Conservation (phyloP, 2,113 vertebrate genomes). For the Trichomycterus rosablanca region DNA sequence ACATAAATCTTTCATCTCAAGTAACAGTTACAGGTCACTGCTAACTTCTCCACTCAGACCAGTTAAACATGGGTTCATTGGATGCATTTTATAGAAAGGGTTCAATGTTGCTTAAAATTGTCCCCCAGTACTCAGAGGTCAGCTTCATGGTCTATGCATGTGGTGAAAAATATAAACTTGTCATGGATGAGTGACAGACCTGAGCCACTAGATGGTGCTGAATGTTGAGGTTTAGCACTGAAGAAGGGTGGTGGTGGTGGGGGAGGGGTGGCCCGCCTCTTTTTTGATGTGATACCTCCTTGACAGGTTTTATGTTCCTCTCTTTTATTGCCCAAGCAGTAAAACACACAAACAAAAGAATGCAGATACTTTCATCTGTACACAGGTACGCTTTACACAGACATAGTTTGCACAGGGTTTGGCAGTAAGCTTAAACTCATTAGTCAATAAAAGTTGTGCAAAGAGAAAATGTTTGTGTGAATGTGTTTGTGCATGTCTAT, state of each 20-base stretch:
- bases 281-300: slow-evolving; percentile 31
- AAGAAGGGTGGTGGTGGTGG: slow-evolving; percentile 29
- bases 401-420: slow-evolving; percentile 17
- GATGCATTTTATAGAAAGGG: slow-evolving; percentile 4
- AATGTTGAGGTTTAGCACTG: slow-evolving; percentile 61
- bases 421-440: slow-evolving; percentile 32
- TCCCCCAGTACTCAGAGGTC: background rate
- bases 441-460: slow-evolving; percentile 24
- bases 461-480: slow-evolving; percentile 51
- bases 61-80: slow-evolving; percentile 14
- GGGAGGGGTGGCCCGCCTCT: slow-evolving; percentile 25
- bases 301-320: slow-evolving; percentile 24
- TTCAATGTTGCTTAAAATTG: too few relatives aligned
- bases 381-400: slow-evolving; percentile 27
- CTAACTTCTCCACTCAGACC: slow-evolving; percentile 22
- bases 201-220: slow-evolving; percentile 72
- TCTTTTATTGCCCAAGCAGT: slow-evolving; percentile 29
- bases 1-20: too few relatives aligned
- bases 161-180: background rate
- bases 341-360: background rate
- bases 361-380: background rate
- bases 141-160: background rate
- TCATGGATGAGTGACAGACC: slow-evolving; percentile 15
- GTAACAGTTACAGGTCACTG: too few relatives aligned
- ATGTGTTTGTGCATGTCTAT: slow-evolving; percentile 50